Evolutionary conservation across 2,113 vertebrate species (phyloP), one percentile per base, ranked within the genome.

Genomic region (Riparia riparia): DNA sequence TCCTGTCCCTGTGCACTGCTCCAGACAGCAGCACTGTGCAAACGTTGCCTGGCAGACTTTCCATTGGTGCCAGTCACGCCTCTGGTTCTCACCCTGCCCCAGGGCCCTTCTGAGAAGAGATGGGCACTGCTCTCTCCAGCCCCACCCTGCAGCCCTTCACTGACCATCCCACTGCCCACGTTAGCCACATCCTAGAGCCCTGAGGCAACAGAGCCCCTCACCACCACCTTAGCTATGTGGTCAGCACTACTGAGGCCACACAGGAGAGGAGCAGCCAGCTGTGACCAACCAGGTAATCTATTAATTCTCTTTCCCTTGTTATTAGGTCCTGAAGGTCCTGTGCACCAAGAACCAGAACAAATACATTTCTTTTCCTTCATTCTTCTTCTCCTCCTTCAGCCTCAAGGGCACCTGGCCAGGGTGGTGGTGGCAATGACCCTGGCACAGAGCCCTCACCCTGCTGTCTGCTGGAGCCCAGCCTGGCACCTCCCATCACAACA

Each of bases 281-380:
- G 9, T 4, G 32, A 54, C 32, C 1, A 0, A 53, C 20, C 1
- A 2, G 14, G 49, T 37, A 17, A 16, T 0, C 0, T 8, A 14
- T 21, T 69, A 2, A 1, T 24, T 81, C 34, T 31, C 2, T 0
- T 22, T 4, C 13, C 26, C 47, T 68, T 1, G 0, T 26, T 81
- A 81, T 28, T 18, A 31, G 53, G 34, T 21, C 7, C 10, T 56
- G 49, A 87, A 73, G 31, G 64, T 37, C 17, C n/a, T 15, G 24
- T 10, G 31, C 57, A 61, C 3, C 37, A 47, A 76, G 29, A 1
- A 29, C 22, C 22, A 85, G 24, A 64, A 29, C 12, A 56, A 72
- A 47, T 1, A 31, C 7, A 31, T 50, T 72, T 45, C 25, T 68
- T 58, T 34, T 50, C 37, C 37, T 37, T 37, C 37, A 37, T 37